Base-by-base conservation (phyloP, 2,113 vertebrate species). In the Bos indicus region DNA sequence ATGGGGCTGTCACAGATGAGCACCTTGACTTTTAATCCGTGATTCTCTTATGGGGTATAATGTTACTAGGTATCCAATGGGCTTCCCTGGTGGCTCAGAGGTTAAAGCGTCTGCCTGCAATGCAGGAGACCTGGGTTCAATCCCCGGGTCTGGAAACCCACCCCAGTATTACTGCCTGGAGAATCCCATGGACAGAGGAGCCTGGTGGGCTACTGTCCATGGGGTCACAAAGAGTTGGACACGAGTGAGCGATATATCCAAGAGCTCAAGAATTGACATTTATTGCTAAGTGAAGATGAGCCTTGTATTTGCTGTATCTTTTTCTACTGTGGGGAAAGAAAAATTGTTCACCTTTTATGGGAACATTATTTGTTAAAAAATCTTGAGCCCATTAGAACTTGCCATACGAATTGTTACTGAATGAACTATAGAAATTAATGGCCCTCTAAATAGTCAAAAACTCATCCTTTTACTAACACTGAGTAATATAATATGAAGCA, bases 401-500 rank as follows among this genome's bases (percentile, higher is more conserved):
- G 43, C 25, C 26, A 30, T 28, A 84, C 36, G 46, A 90, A 67
- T 46, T 74, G 46, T 52, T 85, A 71, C 51, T 91, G 85, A 96
- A 88, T 81, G 87, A 94, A 46, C 30, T 93, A 40, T 54, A 83
- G 71, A 23, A 97, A 90, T 91, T 91, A 96, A 95, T 89, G 74
- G 60, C 1, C 71, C 78, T 91, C 71, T 48, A 89, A 95, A 84
- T 56, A 62, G 60, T 89, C 78, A 97, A 80, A 97, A 96, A 83
- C 25, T 81, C 8, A 91, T 74, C 25, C 48, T 23, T 93, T 67
- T 94, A 82, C 93, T 83, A 91, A 78, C 26, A 92, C 71, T 82
- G 81, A 82, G 40, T 89, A 94, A 96, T 57, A 77, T 43, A 93
- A 95, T 71, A 95, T 43, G 78, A 90, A 94, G 78, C 56, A 93